These are phyloP conservation scores for Hypotaenidia philippensis DNA, from an alignment of 2,797 vertebrate genomes.

Conservation along the genomic window DNA sequence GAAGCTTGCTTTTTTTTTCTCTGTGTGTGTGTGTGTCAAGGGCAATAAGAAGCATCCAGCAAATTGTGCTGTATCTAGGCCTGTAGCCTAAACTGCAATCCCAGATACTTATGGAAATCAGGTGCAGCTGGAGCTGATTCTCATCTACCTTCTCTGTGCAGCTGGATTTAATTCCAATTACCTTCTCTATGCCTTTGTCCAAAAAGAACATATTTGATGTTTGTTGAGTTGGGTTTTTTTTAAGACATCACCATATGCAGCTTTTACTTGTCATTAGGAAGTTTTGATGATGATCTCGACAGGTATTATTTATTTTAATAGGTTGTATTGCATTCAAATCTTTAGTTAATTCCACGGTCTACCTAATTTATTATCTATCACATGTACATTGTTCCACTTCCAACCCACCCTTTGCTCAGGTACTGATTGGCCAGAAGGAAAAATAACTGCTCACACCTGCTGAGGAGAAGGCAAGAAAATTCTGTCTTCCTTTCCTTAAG, in stretches of 20 bases:
- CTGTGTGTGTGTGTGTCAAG: background rate
- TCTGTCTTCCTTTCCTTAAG: background rate
- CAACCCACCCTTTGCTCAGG: background rate
- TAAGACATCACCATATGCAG: background rate
- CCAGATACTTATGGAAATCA: background rate
- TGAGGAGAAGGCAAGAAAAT: background rate
- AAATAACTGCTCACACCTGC: background rate
- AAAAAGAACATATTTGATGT: background rate
- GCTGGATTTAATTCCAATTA: conserved; percentile 9
- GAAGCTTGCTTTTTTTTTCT: background rate
- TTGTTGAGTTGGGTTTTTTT: background rate
- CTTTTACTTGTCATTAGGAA: background rate
- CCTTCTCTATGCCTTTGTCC: background rate
- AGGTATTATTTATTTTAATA: background rate
- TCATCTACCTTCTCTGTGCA: conserved; percentile 2
- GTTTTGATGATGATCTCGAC: background rate
- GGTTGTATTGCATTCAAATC: background rate
- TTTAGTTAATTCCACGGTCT: background rate
- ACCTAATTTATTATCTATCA: background rate
- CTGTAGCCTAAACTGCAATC: background rate
- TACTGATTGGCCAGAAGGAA: background rate
- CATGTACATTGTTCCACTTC: background rate
- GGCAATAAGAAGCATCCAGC: background rate
- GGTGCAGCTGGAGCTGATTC: background rate
- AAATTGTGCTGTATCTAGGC: background rate